phyloP scores from a whole-genome alignment of 2,113 vertebrate genomes.

The Petaurus breviceps region DNA sequence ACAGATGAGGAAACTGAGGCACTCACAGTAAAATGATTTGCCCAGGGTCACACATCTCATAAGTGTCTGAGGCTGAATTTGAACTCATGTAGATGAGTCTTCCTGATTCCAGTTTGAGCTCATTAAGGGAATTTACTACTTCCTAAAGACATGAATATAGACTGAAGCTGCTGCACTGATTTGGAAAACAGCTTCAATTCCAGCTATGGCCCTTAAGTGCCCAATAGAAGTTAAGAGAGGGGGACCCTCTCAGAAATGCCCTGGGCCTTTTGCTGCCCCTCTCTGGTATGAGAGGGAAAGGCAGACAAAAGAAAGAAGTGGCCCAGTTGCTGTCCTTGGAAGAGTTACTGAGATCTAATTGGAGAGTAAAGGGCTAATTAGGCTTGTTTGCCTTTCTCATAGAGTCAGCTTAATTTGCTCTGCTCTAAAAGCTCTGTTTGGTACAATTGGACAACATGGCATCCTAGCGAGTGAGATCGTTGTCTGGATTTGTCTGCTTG shows the following conservation, averaged over 20 bases:
- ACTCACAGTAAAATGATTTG: neutral
- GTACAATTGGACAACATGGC: neutral
- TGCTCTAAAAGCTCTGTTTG: too few relatives aligned
- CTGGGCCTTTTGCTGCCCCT: neutral
- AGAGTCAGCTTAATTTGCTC: neutral
- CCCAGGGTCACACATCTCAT: neutral
- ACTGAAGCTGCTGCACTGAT: neutral
- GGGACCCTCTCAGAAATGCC: neutral
- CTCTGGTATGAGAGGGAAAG: neutral
- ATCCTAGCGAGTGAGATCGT: neutral
- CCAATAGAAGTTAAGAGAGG: neutral
- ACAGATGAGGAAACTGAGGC: neutral
- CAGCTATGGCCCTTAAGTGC: neutral
- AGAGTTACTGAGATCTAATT: neutral
- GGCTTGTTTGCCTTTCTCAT: neutral
- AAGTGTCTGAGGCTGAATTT: neutral
- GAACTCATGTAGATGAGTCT: neutral
- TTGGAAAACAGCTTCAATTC: neutral
- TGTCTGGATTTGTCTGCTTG: neutral
- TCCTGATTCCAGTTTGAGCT: neutral
- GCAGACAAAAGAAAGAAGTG: neutral
- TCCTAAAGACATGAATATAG: neutral
- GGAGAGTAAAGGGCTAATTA: neutral
- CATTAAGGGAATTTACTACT: neutral
- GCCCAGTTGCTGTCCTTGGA: neutral